Conservation (phyloP, 2,113 vertebrate species). For the Crotalus viridis region DNA sequence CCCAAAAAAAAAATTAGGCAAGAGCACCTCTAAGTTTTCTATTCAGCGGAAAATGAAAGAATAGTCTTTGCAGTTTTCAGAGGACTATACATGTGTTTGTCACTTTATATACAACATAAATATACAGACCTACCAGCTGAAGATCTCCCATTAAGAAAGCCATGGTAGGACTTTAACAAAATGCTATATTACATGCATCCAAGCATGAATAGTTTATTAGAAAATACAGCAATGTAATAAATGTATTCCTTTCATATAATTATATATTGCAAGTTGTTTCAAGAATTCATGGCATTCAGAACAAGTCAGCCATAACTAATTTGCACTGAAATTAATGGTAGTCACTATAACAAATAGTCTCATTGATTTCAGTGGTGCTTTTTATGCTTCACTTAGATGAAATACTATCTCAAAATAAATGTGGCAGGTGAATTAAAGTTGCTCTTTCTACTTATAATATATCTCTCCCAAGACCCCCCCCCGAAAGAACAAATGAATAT, state of each 20-base stretch:
- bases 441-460: background rate
- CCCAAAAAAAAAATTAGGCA: background rate
- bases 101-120: background rate
- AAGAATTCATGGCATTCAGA: background rate
- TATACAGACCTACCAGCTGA: background rate
- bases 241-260: background rate
- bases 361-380: background rate
- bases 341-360: background rate
- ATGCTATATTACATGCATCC: background rate
- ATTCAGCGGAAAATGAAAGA: background rate
- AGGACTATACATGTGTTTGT: background rate
- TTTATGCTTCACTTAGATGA: background rate
- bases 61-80: background rate
- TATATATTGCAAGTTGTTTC: background rate
- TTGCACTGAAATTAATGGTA: background rate
- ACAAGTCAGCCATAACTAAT: background rate
- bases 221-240: background rate
- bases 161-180: background rate
- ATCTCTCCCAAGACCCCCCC: too few relatives aligned
- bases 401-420: background rate
- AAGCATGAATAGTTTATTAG: background rate
- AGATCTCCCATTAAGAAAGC: background rate
- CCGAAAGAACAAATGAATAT: background rate
- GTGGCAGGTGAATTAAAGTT: background rate
- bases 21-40: background rate